Evolutionary conservation across 2,797 vertebrate genomes (phyloP), one percentile per base, ranked within the genome.

Genomic region (Hoplostethus mediterraneus): DNA sequence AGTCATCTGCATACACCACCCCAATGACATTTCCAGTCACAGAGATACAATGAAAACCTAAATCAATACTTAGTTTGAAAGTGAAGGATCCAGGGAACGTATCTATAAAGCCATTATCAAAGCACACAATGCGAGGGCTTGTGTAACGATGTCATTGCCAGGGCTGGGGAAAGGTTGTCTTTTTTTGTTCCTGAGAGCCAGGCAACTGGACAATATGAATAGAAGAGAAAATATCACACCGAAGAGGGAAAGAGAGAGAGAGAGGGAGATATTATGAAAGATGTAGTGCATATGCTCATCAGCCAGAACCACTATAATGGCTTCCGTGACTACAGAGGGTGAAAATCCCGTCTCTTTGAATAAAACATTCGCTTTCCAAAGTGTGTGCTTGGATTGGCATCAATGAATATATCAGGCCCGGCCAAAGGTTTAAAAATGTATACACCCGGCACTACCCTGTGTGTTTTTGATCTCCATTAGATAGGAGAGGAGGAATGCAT

Each of bases 301-400:
- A 63, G 53, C 33, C n/a, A 31, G 16, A 49, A 28, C 42, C 57
- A 49, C 42, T 62, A 36, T 60, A 71, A 66, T 55, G 21, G 60
- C 48, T 65, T 76, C 38, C 48, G 36, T 52, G 63, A 52, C 79
- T 75, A 65, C 45, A 62, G 52, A 54, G 52, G 78, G 71, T 79
- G 67, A 86, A 57, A 52, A 42, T 80, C 10, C 25, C 53, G 17
- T 66, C 58, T 42, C 31, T 82, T 52, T 86, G 36, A 86, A 87
- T 87, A 73, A 87, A 84, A 86, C 49, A 84, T 72, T 48, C 25
- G 58, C 21, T 74, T 74, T 82, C 21, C 57, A 70, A 71, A 83
- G 31, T 67, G 48, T 74, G 33, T 42, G 12, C 49, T 47, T 63
- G 45, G 73, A 71, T 57, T 71, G 69, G 58, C 63, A 61, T 79